Evolutionary conservation across 2,113 vertebrate genomes (phyloP), one percentile per base, ranked within the genome.

Genomic region (Percopsis transmontana): DNA sequence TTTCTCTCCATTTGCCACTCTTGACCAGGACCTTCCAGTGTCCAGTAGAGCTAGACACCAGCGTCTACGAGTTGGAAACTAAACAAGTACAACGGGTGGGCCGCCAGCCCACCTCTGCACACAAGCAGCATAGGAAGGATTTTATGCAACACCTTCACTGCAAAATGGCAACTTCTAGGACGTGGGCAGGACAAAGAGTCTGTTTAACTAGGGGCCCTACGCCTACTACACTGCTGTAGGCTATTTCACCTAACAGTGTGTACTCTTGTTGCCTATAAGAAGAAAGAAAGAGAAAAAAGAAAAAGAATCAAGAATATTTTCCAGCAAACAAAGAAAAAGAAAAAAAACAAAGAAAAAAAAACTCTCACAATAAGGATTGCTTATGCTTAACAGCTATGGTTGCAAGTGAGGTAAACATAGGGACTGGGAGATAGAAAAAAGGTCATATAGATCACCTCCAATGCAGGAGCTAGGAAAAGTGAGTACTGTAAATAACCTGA

Each of bases 121-220:
- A 3, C 45, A 44, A 59, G 57, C 48, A 54, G 15, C 54, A 16
- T n/a, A 27, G 54, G 21, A 40, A 63, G 1, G 42, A 57, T 38
- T 1, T 85, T 84, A 67, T 62, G 73, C 23, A 85, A 81, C 42
- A 63, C 50, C 52, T 24, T n/a, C 52, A 54, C 45, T 47, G 51
- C 44, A 67, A 41, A 80, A 42, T 23, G 21, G 68, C 33, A 70
- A 61, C 10, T 68, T 79, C 69, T 73, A 77, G 40, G 1, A 72
- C 8, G 41, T 71, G 38, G 70, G 51, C 58, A 19, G 67, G 60
- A 65, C 56, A 18, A 65, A 66, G 2, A 67, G 58, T 45, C 70
- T 47, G 53, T 76, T 79, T 55, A 61, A 74, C 14, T 38, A 70
- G 63, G 62, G 56, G 39, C 13, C 39, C 50, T 65, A 27, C 14